Evolutionary conservation across 2,888 invertebrate genomes (phyloP).

Genomic region (Heliconius erato): DNA sequence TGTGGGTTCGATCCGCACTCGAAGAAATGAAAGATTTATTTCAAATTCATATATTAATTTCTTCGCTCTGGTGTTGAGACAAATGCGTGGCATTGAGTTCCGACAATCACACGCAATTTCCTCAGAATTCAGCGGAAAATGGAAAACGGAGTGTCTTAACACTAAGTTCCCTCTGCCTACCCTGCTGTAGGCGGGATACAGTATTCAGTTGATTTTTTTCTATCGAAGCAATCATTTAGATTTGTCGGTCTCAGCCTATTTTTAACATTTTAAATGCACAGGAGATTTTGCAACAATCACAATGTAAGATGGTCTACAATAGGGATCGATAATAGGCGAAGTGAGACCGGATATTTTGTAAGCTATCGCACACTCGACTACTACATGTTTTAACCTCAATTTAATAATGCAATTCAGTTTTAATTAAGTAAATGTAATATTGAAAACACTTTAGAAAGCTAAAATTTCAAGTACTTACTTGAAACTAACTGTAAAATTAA

Average conservation of each 20-base stretch:
- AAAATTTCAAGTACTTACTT: background rate
- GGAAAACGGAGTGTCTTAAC: too few relatives aligned
- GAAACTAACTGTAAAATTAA: background rate
- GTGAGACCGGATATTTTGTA: conserved; percentile 77
- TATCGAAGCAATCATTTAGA: background rate
- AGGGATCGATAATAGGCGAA: conserved; percentile 61
- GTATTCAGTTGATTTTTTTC: too few relatives aligned
- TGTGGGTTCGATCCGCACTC: too few relatives aligned
- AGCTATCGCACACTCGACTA: conserved; percentile 53
- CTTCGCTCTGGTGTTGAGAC: too few relatives aligned
- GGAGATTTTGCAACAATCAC: conserved; percentile 38
- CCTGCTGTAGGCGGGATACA: too few relatives aligned
- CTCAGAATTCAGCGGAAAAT: too few relatives aligned
- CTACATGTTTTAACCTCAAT: conserved; percentile 34
- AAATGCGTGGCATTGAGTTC: too few relatives aligned
- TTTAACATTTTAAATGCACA: background rate
- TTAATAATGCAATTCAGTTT: conserved; percentile 33
- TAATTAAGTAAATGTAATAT: conserved; percentile 14
- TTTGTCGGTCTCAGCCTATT: background rate
- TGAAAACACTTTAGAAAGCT: background rate
- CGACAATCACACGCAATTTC: too few relatives aligned
- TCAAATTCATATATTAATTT: too few relatives aligned
- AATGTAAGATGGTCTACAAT: conserved; percentile 54
- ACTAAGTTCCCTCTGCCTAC: too few relatives aligned
- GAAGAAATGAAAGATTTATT: too few relatives aligned